A percentile compares a stretch with the other conserved stretches of the same genome.
phyloP scores from a whole-genome alignment of 2,888 invertebrate genomes.

The Trachelus troglodyta region DNA sequence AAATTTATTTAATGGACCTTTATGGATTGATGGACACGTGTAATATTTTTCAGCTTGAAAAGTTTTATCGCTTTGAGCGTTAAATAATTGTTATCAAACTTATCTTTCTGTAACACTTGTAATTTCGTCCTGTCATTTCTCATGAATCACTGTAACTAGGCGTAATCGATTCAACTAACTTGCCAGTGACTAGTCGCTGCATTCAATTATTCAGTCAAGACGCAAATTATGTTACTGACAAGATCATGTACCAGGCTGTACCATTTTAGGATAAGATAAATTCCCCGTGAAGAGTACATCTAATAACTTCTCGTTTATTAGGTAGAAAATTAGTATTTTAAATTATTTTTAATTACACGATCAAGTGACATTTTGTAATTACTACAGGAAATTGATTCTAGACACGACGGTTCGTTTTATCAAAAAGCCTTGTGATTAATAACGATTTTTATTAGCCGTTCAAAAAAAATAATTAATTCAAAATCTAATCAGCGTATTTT shows the following conservation, averaged over 20 bases:
- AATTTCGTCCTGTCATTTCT: background rate
- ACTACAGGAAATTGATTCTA: background rate
- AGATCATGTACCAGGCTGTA: background rate
- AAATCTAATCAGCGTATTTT: no score
- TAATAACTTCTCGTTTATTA: background rate
- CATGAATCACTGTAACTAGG: background rate
- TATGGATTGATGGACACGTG: background rate
- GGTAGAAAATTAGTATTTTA: background rate
- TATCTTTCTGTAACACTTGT: background rate
- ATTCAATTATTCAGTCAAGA: background rate
- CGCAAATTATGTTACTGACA: background rate
- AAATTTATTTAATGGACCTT: slow-evolving; percentile 24
- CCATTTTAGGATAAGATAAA: background rate
- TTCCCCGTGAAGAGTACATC: background rate
- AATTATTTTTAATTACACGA: background rate
- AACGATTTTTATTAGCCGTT: background rate
- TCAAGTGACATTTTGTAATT: background rate
- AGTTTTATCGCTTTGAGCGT: background rate
- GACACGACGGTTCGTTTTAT: background rate
- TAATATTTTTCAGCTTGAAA: background rate
- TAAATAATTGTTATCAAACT: background rate
- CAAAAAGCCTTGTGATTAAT: background rate
- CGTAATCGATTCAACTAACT: background rate
- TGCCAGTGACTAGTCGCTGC: background rate
- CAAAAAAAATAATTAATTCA: no score